Evolutionary conservation across 2,888 invertebrate genomes (phyloP).

Genomic region (Amblyteles armatorius): DNA sequence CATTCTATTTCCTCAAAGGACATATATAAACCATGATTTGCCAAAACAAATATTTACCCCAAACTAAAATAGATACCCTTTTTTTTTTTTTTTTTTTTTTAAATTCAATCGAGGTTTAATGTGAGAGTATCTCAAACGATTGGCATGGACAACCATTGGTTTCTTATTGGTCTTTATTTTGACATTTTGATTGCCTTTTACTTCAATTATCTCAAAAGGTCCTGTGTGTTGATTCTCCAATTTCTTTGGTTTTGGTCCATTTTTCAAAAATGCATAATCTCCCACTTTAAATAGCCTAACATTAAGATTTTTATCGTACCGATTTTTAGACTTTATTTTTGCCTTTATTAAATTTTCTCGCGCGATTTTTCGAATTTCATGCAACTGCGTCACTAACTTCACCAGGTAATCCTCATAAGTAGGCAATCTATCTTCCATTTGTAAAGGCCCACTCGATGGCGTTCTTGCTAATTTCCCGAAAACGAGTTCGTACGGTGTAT

Average conservation of each 20-base stretch:
- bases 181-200: not conserved
- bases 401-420: conserved; percentile 56
- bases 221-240: conserved; percentile 51
- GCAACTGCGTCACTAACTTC: conserved; percentile 24
- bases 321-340: conserved; percentile 52
- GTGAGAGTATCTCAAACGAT: not conserved
- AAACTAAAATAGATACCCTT: too few relatives aligned
- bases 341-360: conserved; percentile 47
- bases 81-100: too few relatives aligned
- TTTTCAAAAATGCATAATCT: conserved; percentile 55
- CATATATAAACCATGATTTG: too few relatives aligned
- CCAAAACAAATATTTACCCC: too few relatives aligned
- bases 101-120: too few relatives aligned
- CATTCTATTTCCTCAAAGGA: too few relatives aligned
- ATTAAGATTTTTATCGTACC: conserved; percentile 53
- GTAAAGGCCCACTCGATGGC: conserved; percentile 20
- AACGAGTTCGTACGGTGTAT: conserved; percentile 6
- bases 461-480: conserved; percentile 11
- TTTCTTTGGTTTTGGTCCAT: conserved; percentile 51
- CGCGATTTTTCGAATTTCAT: conserved; percentile 29
- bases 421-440: not conserved
- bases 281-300: conserved; percentile 30
- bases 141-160: not conserved
- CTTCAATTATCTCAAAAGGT: conserved; percentile 48
- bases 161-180: conserved; percentile 18